These are phyloP conservation scores for Paracanthobrama guichenoti DNA, from an alignment of 2,113 vertebrate genomes.

Conservation along the genomic window DNA sequence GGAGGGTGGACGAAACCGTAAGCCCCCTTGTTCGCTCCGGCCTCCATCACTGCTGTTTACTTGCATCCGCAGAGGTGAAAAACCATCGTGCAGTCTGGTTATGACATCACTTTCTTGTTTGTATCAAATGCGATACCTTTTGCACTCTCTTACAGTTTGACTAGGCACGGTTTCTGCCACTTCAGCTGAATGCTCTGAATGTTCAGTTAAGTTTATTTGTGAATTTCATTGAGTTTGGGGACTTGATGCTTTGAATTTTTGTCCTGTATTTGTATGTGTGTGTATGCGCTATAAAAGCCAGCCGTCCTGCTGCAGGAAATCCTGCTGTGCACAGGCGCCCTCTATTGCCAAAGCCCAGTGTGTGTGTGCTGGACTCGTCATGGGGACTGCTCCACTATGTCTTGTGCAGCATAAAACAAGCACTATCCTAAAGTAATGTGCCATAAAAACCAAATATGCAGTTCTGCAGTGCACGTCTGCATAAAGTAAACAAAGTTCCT, in stretches of 20 bases:
- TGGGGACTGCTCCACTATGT: constrained; percentile 16
- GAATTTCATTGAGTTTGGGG: constrained; percentile 47
- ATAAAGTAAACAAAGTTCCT: constrained; percentile 45
- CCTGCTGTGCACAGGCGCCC: constrained; percentile 80
- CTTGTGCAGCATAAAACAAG: constrained; percentile 31
- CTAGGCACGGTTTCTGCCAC: constrained; percentile 31
- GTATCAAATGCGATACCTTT: constrained; percentile 35
- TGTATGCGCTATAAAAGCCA: constrained; percentile 44
- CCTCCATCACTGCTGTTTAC: constrained; percentile 7
- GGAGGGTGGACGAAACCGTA: constrained; percentile 18
- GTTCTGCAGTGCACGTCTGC: constrained; percentile 32
- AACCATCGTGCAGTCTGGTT: constrained; percentile 40
- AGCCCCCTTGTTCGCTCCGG: background rate
- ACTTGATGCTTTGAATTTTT: constrained; percentile 17
- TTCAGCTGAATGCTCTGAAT: constrained; percentile 43
- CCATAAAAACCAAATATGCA: constrained; percentile 45
- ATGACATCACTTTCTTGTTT: constrained; percentile 27
- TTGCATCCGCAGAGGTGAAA: constrained; percentile 8
- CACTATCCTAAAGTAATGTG: constrained; percentile 49
- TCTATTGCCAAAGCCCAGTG: constrained; percentile 74
- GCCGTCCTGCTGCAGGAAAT: constrained; percentile 50
- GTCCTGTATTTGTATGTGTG: constrained; percentile 36
- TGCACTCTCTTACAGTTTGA: background rate
- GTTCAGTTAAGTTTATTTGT: constrained; percentile 46
- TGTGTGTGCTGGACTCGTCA: constrained; percentile 24